A percentile compares a stretch with the other conserved stretches of the same genome.
Evolutionary conservation across 2,888 invertebrate genomes (phyloP).

Genomic region (Gandaritis pyraliata): DNA sequence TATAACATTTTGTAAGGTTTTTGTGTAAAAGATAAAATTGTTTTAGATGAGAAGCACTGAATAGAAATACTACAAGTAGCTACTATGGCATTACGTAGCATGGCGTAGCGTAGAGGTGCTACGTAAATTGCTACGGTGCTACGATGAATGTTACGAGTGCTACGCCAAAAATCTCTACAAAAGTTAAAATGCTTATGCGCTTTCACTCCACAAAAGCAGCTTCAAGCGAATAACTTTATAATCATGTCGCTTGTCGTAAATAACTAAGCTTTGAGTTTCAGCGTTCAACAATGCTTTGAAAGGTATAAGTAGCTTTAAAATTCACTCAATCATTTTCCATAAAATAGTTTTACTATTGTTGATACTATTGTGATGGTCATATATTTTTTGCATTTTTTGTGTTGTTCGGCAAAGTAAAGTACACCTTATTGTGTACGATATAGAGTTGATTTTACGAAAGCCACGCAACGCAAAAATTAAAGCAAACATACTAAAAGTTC

Average conservation of each 20-base stretch:
- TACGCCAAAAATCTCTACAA: too few relatives aligned
- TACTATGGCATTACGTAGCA: too few relatives aligned
- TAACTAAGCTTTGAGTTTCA: neutral
- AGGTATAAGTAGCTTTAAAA: neutral
- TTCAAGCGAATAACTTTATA: neutral
- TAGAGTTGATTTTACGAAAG: neutral
- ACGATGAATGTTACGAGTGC: neutral
- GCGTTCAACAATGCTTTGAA: neutral
- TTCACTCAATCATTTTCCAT: neutral
- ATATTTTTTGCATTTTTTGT: neutral
- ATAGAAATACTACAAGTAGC: neutral
- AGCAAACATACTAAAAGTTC: neutral
- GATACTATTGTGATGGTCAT: neutral
- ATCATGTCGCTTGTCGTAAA: neutral
- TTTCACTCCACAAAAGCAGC: neutral
- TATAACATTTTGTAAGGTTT: too few relatives aligned
- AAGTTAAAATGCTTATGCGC: too few relatives aligned
- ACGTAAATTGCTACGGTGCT: slow-evolving; percentile 4
- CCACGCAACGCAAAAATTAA: neutral
- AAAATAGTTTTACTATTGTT: neutral
- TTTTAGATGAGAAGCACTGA: too few relatives aligned
- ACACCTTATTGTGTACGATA: neutral
- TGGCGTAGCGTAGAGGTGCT: slow-evolving; percentile 5
- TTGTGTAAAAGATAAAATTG: too few relatives aligned
- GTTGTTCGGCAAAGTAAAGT: neutral